Conservation (phyloP, 2,888 invertebrate species). For the Pammene aurita region DNA sequence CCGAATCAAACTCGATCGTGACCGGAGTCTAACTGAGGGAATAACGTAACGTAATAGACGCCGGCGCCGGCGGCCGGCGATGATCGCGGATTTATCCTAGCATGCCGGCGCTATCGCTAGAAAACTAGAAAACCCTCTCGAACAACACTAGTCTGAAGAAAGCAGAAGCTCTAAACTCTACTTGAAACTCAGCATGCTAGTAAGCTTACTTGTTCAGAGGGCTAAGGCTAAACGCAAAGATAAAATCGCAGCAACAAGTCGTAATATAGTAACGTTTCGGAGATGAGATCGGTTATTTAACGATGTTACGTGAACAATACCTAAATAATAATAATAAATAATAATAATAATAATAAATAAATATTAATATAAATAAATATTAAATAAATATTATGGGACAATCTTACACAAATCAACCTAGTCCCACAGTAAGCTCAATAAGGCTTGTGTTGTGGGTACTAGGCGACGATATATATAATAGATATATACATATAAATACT, state of each 20-base stretch:
- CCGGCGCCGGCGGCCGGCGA: constrained; percentile 47
- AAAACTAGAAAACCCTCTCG: background rate
- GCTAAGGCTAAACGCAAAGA: constrained; percentile 28
- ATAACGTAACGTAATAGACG: constrained; percentile 48
- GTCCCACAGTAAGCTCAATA: too few species aligned
- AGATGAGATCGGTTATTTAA: constrained; percentile 30
- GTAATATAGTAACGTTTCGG: constrained; percentile 27
- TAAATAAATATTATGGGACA: too few species aligned
- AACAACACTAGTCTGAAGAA: background rate
- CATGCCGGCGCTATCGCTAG: constrained; percentile 21
- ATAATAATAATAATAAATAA: too few species aligned
- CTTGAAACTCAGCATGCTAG: constrained; percentile 19
- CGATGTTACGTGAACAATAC: constrained; percentile 19
- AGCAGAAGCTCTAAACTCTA: background rate
- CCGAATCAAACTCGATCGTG: constrained; percentile 61
- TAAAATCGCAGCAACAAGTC: constrained; percentile 25
- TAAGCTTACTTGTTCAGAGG: constrained; percentile 10
- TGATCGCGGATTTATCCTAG: constrained; percentile 29
- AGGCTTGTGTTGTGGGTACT: too few species aligned
- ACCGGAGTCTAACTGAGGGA: constrained; percentile 55
- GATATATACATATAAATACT: too few species aligned
- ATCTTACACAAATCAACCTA: too few species aligned
- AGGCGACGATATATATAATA: too few species aligned
- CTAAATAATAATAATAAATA: too few species aligned
- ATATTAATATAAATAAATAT: too few species aligned